These are phyloP conservation scores for Abscondita cerata DNA, from an alignment of 2,888 invertebrate species.

Conservation along the genomic window DNA sequence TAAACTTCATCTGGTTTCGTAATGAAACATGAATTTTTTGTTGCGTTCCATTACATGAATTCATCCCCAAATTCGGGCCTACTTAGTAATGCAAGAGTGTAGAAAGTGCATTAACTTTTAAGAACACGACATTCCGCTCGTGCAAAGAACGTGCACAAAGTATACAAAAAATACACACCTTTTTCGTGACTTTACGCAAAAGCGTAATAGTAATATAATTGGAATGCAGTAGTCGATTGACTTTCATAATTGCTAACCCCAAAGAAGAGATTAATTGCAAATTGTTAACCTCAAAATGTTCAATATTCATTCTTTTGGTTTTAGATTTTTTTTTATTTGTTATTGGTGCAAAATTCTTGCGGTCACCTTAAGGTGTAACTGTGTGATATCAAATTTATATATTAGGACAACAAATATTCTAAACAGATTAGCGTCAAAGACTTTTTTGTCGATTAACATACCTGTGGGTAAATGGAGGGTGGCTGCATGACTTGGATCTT, in stretches of 20 bases:
- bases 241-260: constrained; percentile 12
- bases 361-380: constrained; percentile 11
- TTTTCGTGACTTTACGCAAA: neutral
- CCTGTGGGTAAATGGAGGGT: constrained; percentile 69
- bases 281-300: constrained; percentile 27
- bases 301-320: constrained; percentile 26
- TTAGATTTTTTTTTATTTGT: constrained; percentile 15
- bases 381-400: constrained; percentile 19
- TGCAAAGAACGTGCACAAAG: no score
- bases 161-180: neutral
- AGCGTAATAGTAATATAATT: constrained; percentile 5
- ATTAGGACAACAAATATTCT: constrained; percentile 1
- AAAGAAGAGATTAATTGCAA: constrained; percentile 18
- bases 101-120: no score
- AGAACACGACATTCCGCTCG: no score
- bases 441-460: constrained; percentile 46
- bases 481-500: constrained; percentile 60
- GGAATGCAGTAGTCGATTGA: constrained; percentile 12
- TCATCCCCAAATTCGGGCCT: no score
- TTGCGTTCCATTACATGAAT: no score
- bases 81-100: no score
- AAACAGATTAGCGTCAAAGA: neutral
- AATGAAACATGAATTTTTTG: no score
- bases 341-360: constrained; percentile 21
- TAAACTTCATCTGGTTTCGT: no score